phyloP scores from a whole-genome alignment of 2,888 invertebrate species.

The Campaea margaritaria region DNA sequence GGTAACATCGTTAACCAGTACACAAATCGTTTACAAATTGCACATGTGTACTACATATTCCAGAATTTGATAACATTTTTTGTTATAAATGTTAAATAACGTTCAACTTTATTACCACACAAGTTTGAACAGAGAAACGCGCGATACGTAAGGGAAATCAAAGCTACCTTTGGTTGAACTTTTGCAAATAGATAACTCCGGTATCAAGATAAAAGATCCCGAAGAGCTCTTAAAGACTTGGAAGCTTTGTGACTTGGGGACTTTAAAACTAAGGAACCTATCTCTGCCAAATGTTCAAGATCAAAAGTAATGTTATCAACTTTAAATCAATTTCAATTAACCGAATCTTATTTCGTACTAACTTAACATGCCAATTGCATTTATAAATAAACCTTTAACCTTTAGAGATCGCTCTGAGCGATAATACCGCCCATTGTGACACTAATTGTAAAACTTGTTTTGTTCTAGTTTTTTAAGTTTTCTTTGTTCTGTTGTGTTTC shows the following conservation, averaged over 20 bases:
- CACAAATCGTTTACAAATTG: no score
- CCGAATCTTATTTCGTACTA: not conserved
- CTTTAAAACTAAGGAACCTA: conserved; percentile 39
- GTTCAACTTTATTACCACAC: conserved; percentile 8
- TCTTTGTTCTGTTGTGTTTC: no score
- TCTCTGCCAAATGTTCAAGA: conserved; percentile 33
- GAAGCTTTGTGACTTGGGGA: conserved; percentile 42
- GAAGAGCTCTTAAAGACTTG: conserved; percentile 40
- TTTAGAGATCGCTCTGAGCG: no score
- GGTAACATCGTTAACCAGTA: no score
- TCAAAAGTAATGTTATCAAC: conserved; percentile 35
- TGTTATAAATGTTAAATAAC: not conserved
- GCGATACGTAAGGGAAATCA: conserved; percentile 37
- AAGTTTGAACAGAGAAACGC: conserved; percentile 24
- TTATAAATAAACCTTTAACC: not conserved
- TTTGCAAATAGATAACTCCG: conserved; percentile 41
- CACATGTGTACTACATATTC: no score
- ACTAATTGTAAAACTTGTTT: no score
- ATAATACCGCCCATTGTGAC: no score
- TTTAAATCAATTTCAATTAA: conserved; percentile 31
- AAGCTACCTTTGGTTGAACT: conserved; percentile 34
- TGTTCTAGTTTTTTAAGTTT: no score
- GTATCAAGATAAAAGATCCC: conserved; percentile 44
- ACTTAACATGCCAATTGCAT: not conserved
- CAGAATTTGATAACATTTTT: no score